These are phyloP conservation scores for Myotis myotis DNA, from an alignment of 2,797 vertebrate species.

Conservation along the genomic window DNA sequence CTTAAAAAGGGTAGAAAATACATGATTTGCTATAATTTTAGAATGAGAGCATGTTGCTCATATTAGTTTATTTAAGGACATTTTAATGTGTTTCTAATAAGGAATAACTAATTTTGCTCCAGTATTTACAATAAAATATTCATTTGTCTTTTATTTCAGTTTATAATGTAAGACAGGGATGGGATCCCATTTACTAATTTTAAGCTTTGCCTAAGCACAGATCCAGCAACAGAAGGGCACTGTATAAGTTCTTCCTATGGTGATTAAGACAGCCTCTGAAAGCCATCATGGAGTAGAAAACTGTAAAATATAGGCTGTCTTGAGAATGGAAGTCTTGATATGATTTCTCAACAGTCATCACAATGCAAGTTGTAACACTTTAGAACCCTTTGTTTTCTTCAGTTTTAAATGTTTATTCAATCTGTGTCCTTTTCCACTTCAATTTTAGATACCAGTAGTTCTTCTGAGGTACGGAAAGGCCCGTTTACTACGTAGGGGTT, in stretches of 20 bases:
- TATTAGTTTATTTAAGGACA: background rate
- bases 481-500: background rate
- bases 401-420: background rate
- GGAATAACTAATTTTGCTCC: background rate
- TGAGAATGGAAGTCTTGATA: background rate
- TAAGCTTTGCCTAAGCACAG: background rate
- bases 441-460: background rate
- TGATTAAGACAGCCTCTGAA: background rate
- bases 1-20: background rate
- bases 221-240: background rate
- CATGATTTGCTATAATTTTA: background rate
- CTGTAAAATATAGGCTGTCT: background rate
- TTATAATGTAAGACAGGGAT: background rate
- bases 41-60: background rate
- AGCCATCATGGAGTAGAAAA: background rate
- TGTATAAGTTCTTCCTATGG: background rate
- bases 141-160: constrained; percentile 15
- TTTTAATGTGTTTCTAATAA: constrained; percentile 13
- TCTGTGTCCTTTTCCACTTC: background rate
- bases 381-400: background rate
- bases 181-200: background rate
- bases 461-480: background rate
- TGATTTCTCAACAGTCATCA: background rate
- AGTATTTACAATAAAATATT: background rate
- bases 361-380: background rate